Base-by-base conservation (phyloP, 2,888 invertebrate species). In the Epinotia brunnichana region DNA sequence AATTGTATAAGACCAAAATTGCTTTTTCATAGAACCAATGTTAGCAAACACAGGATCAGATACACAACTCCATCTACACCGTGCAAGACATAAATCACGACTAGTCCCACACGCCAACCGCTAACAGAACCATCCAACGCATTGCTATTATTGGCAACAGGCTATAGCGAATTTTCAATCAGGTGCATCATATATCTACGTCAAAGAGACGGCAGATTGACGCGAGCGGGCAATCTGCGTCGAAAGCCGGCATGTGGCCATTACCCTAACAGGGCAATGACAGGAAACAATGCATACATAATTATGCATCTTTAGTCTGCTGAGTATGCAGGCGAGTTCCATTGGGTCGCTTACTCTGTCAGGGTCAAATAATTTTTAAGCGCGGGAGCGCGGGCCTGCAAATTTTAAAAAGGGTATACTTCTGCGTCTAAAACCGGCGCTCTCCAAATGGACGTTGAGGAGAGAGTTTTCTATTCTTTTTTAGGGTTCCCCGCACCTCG, bases 101-200 rank as follows among this genome's bases (percentile, higher is more conserved):
- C 69, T 72, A 69, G 71, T 73, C 71, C 71, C 74, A 76, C 56
- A 76, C 67, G 73, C 70, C 74, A 74, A 77, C 72, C 74, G 73
- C 75, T 78, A 82, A 79, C 77, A 79, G 78, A 82, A 76, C 76
- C 78, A 78, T 80, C 79, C 78, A 51, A 68, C 56, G 74, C 70
- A 74, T 75, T 78, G 53, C 69, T 77, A n/a, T n/a, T 75, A 78
- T 78, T 77, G 74, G 76, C 73, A 77, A 78, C 76, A 63, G 76
- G 73, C 79, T 80, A 80, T 74, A 74, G 80, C 81, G 81, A 81
- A 85, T 82, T 84, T 82, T 81, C 84, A 84, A 84, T 82, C 81
- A 80, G 79, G 76, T 74, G 75, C 76, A 80, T 83, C 84, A 83
- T 87, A 84, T 78, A 81, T 87, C 84, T 77, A 76, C 80, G 84